Conservation (phyloP, 2,113 vertebrate species). For the Cyrtonyx montezumae region DNA sequence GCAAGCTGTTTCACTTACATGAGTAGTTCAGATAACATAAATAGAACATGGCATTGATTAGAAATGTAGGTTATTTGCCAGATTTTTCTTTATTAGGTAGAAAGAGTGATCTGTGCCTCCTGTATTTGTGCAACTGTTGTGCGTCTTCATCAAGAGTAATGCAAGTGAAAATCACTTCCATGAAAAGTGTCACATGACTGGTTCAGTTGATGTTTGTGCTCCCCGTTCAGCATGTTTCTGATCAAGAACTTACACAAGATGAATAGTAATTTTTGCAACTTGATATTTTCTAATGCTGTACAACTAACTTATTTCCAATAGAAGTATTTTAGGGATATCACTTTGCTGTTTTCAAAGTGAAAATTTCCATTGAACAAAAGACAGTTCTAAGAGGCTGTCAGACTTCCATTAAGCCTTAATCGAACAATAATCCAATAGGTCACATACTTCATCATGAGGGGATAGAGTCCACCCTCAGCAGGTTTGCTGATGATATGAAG, state of each 20-base stretch:
- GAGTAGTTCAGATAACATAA: background rate
- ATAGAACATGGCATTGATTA: background rate
- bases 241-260: background rate
- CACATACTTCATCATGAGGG: background rate
- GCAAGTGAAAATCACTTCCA: background rate
- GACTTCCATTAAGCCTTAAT: background rate
- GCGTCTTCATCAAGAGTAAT: background rate
- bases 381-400: background rate
- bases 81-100: background rate
- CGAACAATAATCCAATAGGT: background rate
- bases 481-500: too few species aligned
- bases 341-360: background rate
- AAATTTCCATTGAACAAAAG: background rate
- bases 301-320: background rate
- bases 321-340: background rate
- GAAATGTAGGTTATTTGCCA: background rate
- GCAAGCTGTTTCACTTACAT: background rate
- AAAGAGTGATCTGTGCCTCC: background rate
- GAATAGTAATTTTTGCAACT: slow-evolving; percentile 9
- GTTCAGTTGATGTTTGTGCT: background rate
- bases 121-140: background rate
- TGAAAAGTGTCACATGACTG: background rate
- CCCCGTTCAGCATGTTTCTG: background rate
- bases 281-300: background rate
- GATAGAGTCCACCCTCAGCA: too few species aligned